Evolutionary conservation across 2,888 invertebrate species (phyloP), one percentile per base, ranked within the genome.

Genomic region (Pristionchus mayeri): DNA sequence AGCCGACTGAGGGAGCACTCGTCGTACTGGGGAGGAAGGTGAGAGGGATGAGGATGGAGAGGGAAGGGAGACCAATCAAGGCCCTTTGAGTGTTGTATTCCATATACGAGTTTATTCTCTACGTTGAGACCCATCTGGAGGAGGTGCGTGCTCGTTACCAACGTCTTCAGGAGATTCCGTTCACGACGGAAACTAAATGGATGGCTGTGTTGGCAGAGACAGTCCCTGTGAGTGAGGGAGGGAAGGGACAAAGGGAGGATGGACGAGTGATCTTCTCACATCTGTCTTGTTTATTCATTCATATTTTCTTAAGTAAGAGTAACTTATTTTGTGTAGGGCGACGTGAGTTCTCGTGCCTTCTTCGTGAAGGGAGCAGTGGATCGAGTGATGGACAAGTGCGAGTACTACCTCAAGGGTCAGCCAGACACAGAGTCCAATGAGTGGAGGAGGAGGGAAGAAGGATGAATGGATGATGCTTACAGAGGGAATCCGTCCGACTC

Each of bases 1-100:
- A 98, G 93, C 99, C 99, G 76, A 99, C 99, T 27, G 99, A 99
- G 94, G 98, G 98, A 88, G 98, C 99, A 0, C 94, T 99, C 7
- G 94, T 99, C 34, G 96, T 97, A 0, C 96, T 96, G 71, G 63
- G 16, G 34, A 63, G 63, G 34, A 63, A 63, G 63, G 63, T 63
- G 30, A 63, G 63, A 0, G 63, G 27, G 34, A n/a, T 4, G 24
- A 57, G 52, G 3, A n/a, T n/a, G n/a, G n/a, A n/a, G n/a, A n/a
- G n/a, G n/a, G n/a, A n/a, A n/a, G n/a, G n/a, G n/a, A n/a, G n/a
- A n/a, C n/a, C n/a, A n/a, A n/a, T n/a, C n/a, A n/a, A n/a, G n/a
- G n/a, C n/a, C n/a, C 44, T 9, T 44, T 44, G 44, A 54, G 21
- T 54, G 54, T 54, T 4, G 7, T 54, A 4, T 54, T 54, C 54